Conservation (phyloP, 2,113 vertebrate species). For the Cyphomyrus discorhynchus region DNA sequence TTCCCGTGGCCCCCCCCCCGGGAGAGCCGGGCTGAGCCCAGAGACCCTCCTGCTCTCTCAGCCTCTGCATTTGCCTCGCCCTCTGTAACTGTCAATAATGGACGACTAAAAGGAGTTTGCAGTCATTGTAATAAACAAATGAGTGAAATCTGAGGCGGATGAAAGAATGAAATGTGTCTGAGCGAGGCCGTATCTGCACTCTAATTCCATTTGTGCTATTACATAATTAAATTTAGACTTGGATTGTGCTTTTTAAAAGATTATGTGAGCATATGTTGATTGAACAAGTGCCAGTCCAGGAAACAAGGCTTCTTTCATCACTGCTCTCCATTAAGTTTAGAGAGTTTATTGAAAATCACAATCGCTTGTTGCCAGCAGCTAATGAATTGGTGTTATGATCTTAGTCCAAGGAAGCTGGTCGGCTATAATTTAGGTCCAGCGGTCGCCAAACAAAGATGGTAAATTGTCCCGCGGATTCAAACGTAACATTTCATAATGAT, state of each 20-base stretch:
- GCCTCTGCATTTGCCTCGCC: not conserved
- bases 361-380: constrained; percentile 61
- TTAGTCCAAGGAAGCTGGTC: constrained; percentile 55
- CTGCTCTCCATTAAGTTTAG: constrained; percentile 60
- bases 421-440: constrained; percentile 60
- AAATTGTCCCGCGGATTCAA: constrained; percentile 41
- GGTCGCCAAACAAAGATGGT: constrained; percentile 51
- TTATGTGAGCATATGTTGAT: constrained; percentile 93
- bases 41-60: not conserved
- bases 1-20: not conserved
- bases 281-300: constrained; percentile 78
- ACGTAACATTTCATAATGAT: constrained; percentile 27
- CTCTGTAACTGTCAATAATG: constrained; percentile 18
- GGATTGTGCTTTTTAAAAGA: constrained; percentile 88
- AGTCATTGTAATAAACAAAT: constrained; percentile 58
- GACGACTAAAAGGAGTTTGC: constrained; percentile 40
- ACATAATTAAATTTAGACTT: constrained; percentile 92
- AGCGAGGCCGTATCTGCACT: constrained; percentile 78
- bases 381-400: constrained; percentile 75
- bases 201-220: constrained; percentile 92
- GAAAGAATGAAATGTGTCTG: constrained; percentile 53
- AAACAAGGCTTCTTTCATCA: constrained; percentile 63
- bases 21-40: not conserved
- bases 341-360: constrained; percentile 68
- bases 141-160: constrained; percentile 55